These are phyloP conservation scores for Brachyopa scutellaris DNA, from an alignment of 2,888 invertebrate species.

Conservation along the genomic window DNA sequence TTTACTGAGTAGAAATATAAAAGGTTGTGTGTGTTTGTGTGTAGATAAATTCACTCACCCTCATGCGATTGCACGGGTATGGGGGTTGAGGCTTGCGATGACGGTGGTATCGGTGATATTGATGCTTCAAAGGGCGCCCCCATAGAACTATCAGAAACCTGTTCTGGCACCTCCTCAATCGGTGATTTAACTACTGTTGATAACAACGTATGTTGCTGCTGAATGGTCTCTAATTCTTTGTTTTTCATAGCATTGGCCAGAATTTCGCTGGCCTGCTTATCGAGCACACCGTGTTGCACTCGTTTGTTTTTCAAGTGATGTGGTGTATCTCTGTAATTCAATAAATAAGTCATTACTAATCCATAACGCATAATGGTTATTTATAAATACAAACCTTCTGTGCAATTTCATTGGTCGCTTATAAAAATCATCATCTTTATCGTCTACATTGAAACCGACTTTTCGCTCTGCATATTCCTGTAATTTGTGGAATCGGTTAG, in stretches of 20 bases:
- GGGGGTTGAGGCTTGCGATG: constrained; percentile 58
- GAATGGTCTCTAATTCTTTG: constrained; percentile 77
- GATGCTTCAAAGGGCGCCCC: constrained; percentile 77
- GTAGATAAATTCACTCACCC: constrained; percentile 64
- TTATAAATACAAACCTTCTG: constrained; percentile 77
- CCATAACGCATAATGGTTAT: too few relatives aligned
- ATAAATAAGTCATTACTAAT: constrained; percentile 82
- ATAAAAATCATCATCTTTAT: constrained; percentile 80
- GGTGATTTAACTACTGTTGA: constrained; percentile 77
- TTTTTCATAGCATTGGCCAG: constrained; percentile 80
- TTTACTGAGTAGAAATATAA: constrained; percentile 39
- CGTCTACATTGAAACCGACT: constrained; percentile 85
- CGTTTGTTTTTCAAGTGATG: constrained; percentile 99
- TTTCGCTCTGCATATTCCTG: constrained; percentile 84
- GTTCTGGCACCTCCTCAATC: constrained; percentile 78
- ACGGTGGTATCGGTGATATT: constrained; percentile 77
- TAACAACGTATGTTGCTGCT: constrained; percentile 68
- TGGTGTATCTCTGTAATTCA: constrained; percentile 96
- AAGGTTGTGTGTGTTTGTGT: constrained; percentile 18
- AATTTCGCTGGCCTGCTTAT: constrained; percentile 88
- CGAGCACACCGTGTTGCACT: constrained; percentile 86
- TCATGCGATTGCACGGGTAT: constrained; percentile 67
- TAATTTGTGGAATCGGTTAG: constrained; percentile 36
- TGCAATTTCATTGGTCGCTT: constrained; percentile 81
- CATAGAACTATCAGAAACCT: constrained; percentile 57